Percentiles rank a stretch among this genome's conserved stretches.
Evolutionary conservation across 2,113 vertebrate species (phyloP).

Genomic region (Camelus bactrianus): DNA sequence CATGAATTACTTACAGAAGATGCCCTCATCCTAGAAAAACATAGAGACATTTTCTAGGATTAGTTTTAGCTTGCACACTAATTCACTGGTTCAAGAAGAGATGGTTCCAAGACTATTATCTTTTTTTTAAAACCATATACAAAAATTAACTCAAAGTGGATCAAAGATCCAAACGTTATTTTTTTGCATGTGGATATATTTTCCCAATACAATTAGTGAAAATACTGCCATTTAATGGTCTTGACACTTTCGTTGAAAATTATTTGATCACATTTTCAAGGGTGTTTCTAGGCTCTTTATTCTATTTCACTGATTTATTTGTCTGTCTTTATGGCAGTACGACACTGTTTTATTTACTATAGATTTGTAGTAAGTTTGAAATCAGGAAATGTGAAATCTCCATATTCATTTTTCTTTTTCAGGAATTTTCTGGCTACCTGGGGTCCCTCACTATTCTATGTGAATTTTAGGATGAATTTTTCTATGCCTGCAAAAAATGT

Average conservation of each 20-base stretch:
- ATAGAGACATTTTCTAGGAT: neutral
- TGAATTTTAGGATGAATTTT: neutral
- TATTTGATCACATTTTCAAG: neutral
- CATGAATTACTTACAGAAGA: neutral
- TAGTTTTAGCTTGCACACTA: neutral
- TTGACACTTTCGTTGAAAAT: neutral
- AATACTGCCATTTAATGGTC: neutral
- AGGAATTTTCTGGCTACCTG: neutral
- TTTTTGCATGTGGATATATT: neutral
- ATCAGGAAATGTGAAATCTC: neutral
- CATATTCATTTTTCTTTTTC: neutral
- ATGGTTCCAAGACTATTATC: neutral
- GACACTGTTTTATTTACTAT: neutral
- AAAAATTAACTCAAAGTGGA: no score
- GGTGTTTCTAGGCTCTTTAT: neutral
- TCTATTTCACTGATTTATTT: neutral
- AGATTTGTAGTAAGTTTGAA: neutral
- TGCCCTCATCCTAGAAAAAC: neutral
- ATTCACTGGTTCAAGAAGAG: neutral
- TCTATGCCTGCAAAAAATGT: neutral
- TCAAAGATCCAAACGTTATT: neutral
- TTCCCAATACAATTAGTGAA: neutral
- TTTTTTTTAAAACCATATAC: no score
- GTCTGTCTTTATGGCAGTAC: neutral
- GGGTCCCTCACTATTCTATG: neutral